Evolutionary conservation across 2,113 vertebrate species (phyloP), one percentile per base, ranked within the genome.

Genomic region (Microcebus ravelobensis): DNA sequence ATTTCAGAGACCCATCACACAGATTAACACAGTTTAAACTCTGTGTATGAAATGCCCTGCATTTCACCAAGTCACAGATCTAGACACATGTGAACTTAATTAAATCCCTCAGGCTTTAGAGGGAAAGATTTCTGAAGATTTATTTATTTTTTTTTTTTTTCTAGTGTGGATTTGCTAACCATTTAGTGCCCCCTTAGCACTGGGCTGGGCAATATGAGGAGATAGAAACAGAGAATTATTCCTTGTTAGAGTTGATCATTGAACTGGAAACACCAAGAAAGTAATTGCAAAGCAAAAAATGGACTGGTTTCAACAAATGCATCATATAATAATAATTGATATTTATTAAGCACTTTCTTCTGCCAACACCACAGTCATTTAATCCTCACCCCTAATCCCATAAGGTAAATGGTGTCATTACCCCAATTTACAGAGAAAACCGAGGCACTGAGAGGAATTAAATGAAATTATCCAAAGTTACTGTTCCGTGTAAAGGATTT

Each of bases 261-360:
- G 57, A 81, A 79, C 63, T 74, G 15, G 79, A 81, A 94, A 87
- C 27, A 70, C 34, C 42, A 87, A 84, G 55, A 68, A 87, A 92
- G 82, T 50, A 71, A 68, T 74, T 39, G 87, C 48, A 76, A 61
- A 61, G 57, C 77, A 59, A 71, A 93, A 92, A 94, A 21, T 63
- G 21, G 52, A 74, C 36, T 52, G 63, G 5, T 87, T 93, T 61
- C 21, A 84, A 86, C 29, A 45, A 85, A 34, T 14, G 2, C n/a
- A 9, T 67, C 57, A 13, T 85, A 48, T 27, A 74, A 73, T 45
- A 70, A 50, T n/a, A 73, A n/a, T 34, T 91, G 82, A 13, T 42
- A 27, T 70, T 93, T 90, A 91, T 39, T 76, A 79, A 76, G 31
- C 4, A 52, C 73, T 59, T 87, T 21, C 86, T 48, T 57, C 34